A percentile compares a stretch with the other conserved stretches of the same genome.
Evolutionary conservation across 2,888 invertebrate genomes (phyloP).

Genomic region (Acanthosoma haemorrhoidale): DNA sequence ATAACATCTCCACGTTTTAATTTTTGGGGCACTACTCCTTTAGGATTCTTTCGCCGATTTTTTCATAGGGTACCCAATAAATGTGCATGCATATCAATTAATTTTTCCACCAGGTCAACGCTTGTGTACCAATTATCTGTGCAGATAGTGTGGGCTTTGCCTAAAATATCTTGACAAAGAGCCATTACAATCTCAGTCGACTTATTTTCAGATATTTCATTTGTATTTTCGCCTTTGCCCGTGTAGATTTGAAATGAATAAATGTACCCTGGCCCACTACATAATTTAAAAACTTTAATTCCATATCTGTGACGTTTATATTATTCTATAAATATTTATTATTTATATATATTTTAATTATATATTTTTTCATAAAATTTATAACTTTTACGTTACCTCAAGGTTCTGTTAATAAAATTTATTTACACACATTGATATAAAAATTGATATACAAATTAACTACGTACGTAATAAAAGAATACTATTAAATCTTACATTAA

Average conservation of each 20-base stretch:
- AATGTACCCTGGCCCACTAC: conserved; percentile 39
- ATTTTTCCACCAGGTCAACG: neutral
- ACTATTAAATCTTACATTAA: no score
- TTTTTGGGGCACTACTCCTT: neutral
- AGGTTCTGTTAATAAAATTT: no score
- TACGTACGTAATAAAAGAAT: no score
- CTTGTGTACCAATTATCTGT: neutral
- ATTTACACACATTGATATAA: no score
- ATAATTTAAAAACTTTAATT: conserved; percentile 41
- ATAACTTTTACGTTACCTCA: no score
- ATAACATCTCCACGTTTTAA: no score
- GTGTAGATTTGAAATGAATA: no score
- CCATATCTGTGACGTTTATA: conserved; percentile 39
- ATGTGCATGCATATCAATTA: neutral
- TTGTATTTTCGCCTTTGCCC: no score
- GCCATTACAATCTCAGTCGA: conserved; percentile 5
- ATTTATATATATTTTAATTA: no score
- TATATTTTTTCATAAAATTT: no score
- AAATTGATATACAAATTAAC: no score
- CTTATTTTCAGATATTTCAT: neutral
- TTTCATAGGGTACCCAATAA: neutral
- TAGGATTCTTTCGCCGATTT: neutral
- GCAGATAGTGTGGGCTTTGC: neutral
- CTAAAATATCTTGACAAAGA: neutral
- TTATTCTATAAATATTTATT: neutral